A percentile compares a stretch with the other conserved stretches of the same genome.
These are phyloP conservation scores for Manis pentadactyla DNA, from an alignment of 2,797 vertebrate genomes.

Conservation along the genomic window DNA sequence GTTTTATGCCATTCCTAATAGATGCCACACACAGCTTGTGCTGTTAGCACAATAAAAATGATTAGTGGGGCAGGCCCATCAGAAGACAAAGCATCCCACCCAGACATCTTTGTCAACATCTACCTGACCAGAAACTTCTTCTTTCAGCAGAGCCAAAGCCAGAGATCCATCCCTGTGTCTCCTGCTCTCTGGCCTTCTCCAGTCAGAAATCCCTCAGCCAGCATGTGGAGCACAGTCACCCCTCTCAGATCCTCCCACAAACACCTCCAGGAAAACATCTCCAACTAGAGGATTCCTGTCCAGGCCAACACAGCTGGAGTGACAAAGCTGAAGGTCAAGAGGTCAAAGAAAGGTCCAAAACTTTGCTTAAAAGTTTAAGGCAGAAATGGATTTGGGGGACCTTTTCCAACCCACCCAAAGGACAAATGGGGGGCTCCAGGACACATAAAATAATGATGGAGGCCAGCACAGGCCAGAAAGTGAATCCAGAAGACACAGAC, in stretches of 20 bases:
- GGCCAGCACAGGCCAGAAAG: neutral
- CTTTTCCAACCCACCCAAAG: neutral
- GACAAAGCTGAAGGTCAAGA: neutral
- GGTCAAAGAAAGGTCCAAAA: neutral
- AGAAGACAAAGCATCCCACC: neutral
- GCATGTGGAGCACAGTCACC: slow-evolving; percentile 61
- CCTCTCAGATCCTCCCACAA: neutral
- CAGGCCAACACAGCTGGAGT: neutral
- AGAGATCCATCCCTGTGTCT: slow-evolving; percentile 55
- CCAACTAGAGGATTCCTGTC: too few species aligned
- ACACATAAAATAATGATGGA: neutral
- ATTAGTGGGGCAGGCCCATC: neutral
- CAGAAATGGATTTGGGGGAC: neutral
- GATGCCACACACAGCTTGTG: neutral
- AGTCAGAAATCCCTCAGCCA: slow-evolving; percentile 72
- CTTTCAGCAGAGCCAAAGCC: slow-evolving; percentile 40
- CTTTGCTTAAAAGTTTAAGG: neutral
- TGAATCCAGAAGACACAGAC: neutral
- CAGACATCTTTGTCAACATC: neutral
- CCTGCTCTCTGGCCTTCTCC: slow-evolving; percentile 70
- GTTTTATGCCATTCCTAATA: too few species aligned
- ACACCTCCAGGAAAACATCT: neutral
- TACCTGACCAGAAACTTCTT: slow-evolving; percentile 15
- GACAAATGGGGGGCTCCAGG: neutral
- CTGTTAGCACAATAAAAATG: neutral